These are phyloP conservation scores for Stichopus chloronotus DNA, from an alignment of 35 echinoderm and acorn worm genomes.

Conservation along the genomic window DNA sequence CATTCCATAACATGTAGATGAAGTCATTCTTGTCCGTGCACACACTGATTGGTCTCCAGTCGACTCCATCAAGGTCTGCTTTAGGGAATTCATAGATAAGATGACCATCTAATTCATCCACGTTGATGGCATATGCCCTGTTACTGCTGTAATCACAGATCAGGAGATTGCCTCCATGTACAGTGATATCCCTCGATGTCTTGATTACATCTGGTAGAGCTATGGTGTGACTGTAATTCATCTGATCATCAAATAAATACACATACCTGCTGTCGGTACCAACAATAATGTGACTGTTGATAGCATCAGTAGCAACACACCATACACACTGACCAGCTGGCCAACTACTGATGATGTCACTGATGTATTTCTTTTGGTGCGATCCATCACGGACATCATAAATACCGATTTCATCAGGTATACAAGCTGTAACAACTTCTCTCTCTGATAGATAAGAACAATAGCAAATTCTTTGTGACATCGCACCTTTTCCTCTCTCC, in stretches of 20 bases:
- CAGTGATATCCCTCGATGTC: neutral
- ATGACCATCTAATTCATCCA: neutral
- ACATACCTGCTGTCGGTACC: neutral
- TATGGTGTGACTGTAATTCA: too few species aligned
- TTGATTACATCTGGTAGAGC: neutral
- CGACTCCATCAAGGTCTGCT: neutral
- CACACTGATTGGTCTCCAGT: neutral
- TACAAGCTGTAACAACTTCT: neutral
- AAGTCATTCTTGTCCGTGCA: neutral
- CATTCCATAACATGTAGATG: neutral
- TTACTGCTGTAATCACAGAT: neutral
- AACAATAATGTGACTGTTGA: neutral
- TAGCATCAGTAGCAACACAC: neutral
- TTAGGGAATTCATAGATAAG: neutral
- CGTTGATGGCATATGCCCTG: neutral
- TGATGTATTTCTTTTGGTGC: neutral
- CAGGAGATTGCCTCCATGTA: neutral
- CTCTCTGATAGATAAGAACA: neutral
- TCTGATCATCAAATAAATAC: neutral
- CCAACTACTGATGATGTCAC: neutral
- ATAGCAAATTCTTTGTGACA: neutral
- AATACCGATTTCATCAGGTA: neutral
- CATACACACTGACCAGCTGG: neutral
- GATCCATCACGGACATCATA: neutral
- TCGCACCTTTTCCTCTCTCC: neutral